These are phyloP conservation scores for Rhinatrema bivittatum DNA, from an alignment of 2,797 vertebrate genomes.

Conservation along the genomic window DNA sequence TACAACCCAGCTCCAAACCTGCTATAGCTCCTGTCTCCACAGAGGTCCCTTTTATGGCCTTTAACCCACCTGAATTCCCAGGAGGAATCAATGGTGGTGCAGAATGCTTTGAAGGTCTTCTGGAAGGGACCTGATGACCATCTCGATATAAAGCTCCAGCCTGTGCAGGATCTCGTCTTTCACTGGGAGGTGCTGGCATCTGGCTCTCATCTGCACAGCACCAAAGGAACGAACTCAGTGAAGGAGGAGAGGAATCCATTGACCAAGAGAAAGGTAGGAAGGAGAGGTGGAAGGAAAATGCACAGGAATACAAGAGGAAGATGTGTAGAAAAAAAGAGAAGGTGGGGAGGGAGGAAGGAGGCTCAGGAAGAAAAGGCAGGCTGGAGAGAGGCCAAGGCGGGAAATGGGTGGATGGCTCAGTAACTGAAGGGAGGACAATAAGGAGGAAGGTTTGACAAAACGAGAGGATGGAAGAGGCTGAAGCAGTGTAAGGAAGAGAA, in stretches of 20 bases:
- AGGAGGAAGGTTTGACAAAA: not conserved
- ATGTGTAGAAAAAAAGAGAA: fast-evolving
- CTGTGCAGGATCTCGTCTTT: slow-evolving; percentile 62
- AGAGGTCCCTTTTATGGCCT: too few relatives aligned
- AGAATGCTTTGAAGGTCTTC: slow-evolving; percentile 74
- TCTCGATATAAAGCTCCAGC: slow-evolving; percentile 55
- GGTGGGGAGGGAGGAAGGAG: too few relatives aligned
- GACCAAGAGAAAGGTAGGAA: not conserved
- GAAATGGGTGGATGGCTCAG: not conserved
- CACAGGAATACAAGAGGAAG: too few relatives aligned
- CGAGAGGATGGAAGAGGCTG: too few relatives aligned
- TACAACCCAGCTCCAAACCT: not conserved
- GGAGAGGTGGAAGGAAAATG: not conserved
- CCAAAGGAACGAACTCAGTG: too few relatives aligned
- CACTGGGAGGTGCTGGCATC: slow-evolving; percentile 67
- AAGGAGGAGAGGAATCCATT: not conserved
- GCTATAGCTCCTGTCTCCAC: not conserved
- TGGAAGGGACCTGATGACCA: slow-evolving; percentile 64
- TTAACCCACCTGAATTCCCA: too few relatives aligned
- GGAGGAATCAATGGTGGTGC: slow-evolving; percentile 44
- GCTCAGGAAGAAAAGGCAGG: fast-evolving
- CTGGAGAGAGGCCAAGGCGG: fast-evolving
- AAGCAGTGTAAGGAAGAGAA: too few relatives aligned
- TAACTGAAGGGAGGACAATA: not conserved
- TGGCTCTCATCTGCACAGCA: slow-evolving; percentile 58